Percentiles rank a stretch among this genome's conserved stretches.
Evolutionary conservation across 2,113 vertebrate genomes (phyloP).

Genomic region (Dipodomys merriami): DNA sequence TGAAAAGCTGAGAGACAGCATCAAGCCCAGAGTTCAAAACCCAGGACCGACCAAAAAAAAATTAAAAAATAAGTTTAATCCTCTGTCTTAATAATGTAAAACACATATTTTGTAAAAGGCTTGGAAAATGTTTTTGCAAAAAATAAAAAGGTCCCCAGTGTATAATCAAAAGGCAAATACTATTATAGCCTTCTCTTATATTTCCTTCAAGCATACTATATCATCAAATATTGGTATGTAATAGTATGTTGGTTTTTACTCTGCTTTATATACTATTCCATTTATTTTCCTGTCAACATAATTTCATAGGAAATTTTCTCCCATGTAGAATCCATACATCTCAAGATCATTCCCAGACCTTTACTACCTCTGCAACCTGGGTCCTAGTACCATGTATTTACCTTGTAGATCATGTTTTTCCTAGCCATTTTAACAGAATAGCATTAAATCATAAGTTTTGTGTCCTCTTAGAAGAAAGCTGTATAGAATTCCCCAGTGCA

Average conservation of each 20-base stretch:
- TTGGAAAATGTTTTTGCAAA: neutral
- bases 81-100: neutral
- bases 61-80: neutral
- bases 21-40: too few species aligned
- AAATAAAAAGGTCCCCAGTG: neutral
- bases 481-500: neutral
- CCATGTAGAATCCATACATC: neutral
- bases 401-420: neutral
- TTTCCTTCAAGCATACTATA: neutral
- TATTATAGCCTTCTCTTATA: neutral
- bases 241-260: neutral
- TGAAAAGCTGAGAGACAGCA: too few species aligned
- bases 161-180: constrained; percentile 1
- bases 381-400: too few species aligned
- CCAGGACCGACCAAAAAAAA: neutral
- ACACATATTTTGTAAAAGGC: neutral
- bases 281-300: neutral
- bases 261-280: neutral
- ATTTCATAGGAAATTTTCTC: neutral
- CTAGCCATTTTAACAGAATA: constrained; percentile 2
- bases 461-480: neutral
- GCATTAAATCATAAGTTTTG: constrained; percentile 19
- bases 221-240: neutral
- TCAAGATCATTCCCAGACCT: neutral
- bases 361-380: too few species aligned